phyloP scores from a whole-genome alignment of 2,888 invertebrate genomes.

The Spodoptera littoralis region DNA sequence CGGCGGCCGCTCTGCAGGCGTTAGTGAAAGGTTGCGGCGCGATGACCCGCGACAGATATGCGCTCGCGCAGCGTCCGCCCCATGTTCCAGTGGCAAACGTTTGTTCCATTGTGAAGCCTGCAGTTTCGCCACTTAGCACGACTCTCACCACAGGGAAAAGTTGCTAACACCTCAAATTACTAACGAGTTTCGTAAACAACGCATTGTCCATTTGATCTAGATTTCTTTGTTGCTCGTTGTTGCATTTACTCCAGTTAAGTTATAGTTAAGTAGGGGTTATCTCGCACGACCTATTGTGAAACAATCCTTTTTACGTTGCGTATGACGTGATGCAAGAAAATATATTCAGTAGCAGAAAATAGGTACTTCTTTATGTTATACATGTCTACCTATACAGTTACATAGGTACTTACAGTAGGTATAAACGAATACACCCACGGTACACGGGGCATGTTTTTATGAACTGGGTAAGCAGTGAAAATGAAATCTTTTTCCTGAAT shows the following conservation, averaged over 20 bases:
- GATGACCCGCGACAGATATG: slow-evolving; percentile 76
- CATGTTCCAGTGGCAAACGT: slow-evolving; percentile 62
- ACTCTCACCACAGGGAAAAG: slow-evolving; percentile 83
- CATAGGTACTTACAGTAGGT: no score
- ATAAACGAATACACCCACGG: no score
- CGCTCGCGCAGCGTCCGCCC: slow-evolving; percentile 54
- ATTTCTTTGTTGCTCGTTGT: slow-evolving; percentile 74
- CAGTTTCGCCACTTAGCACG: slow-evolving; percentile 83
- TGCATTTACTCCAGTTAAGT: slow-evolving; percentile 60
- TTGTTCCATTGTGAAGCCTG: slow-evolving; percentile 73
- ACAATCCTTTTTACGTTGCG: slow-evolving; percentile 29
- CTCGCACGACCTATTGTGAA: slow-evolving; percentile 65
- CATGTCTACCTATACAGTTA: no score
- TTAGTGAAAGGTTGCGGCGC: slow-evolving; percentile 79
- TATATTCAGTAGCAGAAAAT: slow-evolving; percentile 1
- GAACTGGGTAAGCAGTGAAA: no score
- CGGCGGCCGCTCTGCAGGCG: slow-evolving; percentile 15
- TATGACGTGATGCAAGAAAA: slow-evolving; percentile 27
- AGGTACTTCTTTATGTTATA: background rate
- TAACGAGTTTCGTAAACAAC: slow-evolving; percentile 81
- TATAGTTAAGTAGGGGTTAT: slow-evolving; percentile 64
- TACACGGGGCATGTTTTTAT: no score
- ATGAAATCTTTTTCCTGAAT: no score
- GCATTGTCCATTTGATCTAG: slow-evolving; percentile 85
- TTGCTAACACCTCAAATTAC: slow-evolving; percentile 80